Conservation (phyloP, 2,113 vertebrate genomes). For the Calyptomena viridis region DNA sequence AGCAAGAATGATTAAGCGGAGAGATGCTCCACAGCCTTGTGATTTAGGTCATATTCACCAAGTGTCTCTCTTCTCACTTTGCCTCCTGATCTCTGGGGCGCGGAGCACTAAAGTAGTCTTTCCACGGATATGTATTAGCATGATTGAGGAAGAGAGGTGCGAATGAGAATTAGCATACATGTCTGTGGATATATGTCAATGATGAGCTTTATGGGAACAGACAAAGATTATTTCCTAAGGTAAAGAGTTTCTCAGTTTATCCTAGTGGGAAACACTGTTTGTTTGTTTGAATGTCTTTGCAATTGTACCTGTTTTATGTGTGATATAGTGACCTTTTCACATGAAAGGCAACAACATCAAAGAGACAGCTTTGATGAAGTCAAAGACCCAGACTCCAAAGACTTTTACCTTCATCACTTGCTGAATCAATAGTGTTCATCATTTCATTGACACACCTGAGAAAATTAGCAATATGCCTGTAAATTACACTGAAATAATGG, state of each 20-base stretch:
- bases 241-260: neutral
- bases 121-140: neutral
- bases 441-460: neutral
- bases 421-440: neutral
- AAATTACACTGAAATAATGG: neutral
- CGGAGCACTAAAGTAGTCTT: neutral
- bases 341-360: neutral
- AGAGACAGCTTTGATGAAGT: neutral
- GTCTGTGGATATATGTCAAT: neutral
- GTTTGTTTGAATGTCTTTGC: neutral
- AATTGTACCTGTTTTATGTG: neutral
- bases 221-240: neutral
- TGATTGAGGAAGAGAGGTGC: fast-evolving
- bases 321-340: neutral
- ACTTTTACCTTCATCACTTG: neutral
- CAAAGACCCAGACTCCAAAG: neutral
- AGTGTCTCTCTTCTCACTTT: neutral
- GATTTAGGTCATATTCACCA: neutral
- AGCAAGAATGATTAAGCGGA: neutral
- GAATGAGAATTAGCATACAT: fast-evolving
- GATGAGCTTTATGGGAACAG: neutral
- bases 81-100: neutral
- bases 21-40: neutral
- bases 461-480: neutral
- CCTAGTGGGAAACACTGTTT: neutral